Conservation (phyloP, 1,140 invertebrate genomes). For the Apis florea region DNA sequence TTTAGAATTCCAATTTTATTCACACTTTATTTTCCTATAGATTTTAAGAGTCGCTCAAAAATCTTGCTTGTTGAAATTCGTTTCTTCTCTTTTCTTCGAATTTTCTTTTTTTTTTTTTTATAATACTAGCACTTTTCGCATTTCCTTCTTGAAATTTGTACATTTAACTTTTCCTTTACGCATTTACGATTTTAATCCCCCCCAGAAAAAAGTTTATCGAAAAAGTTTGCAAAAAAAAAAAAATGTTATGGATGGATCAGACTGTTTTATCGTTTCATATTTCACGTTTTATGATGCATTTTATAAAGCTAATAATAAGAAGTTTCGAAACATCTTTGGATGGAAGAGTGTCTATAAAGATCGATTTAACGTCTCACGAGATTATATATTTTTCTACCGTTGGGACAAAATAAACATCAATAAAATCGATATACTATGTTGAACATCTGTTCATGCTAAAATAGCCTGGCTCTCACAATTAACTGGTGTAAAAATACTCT, state of each 20-base stretch:
- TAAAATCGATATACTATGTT: not conserved
- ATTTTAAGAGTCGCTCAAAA: not conserved
- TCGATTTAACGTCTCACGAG: not conserved
- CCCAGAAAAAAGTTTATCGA: too few species aligned
- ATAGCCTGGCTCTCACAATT: conserved; percentile 1
- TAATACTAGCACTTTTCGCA: too few species aligned
- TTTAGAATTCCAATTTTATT: conserved; percentile 2
- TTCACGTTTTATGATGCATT: not conserved
- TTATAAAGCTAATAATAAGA: not conserved
- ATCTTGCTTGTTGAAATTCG: not conserved
- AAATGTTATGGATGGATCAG: too few species aligned
- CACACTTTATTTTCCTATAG: not conserved
- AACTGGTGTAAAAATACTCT: not conserved
- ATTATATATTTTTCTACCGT: not conserved
- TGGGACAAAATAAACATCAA: conserved; percentile 4
- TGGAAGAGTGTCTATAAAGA: conserved; percentile 8
- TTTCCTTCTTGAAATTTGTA: too few species aligned
- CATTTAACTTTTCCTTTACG: too few species aligned
- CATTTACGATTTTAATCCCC: too few species aligned
- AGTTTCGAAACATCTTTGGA: conserved; percentile 4
- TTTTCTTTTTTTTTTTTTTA: too few species aligned
- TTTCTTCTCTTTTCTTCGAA: not conserved
- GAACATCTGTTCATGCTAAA: not conserved
- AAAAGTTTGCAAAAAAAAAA: too few species aligned
- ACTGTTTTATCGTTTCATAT: too few species aligned